phyloP scores from a whole-genome alignment of 2,888 invertebrate genomes.

The Pandemis heparana region DNA sequence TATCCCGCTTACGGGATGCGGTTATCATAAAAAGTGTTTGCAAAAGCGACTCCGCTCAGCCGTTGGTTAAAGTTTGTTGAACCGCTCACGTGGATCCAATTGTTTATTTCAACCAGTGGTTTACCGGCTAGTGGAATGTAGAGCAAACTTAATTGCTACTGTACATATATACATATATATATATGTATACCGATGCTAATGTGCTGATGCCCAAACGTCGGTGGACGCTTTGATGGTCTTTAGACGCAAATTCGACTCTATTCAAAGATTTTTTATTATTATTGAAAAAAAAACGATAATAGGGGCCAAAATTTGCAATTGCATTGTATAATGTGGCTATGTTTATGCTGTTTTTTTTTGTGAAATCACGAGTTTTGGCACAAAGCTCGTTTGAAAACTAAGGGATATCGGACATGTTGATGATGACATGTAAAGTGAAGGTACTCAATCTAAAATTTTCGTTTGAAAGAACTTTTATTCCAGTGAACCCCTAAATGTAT shows the following conservation, averaged over 20 bases:
- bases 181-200: too few species aligned
- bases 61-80: slow-evolving; percentile 37
- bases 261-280: too few species aligned
- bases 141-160: slow-evolving; percentile 6
- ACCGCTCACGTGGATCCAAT: slow-evolving; percentile 33
- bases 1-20: slow-evolving; percentile 32
- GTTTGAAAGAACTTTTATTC: too few species aligned
- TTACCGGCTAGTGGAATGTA: not conserved
- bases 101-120: slow-evolving; percentile 9
- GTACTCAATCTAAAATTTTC: too few species aligned
- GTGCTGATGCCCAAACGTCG: not conserved
- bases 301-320: not conserved
- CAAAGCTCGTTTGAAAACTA: too few species aligned
- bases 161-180: not conserved
- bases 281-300: too few species aligned
- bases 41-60: slow-evolving; percentile 16
- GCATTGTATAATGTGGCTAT: not conserved
- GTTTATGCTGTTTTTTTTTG: not conserved
- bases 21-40: slow-evolving; percentile 40
- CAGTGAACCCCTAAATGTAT: too few species aligned
- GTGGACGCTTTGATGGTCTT: too few species aligned
- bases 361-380: too few species aligned
- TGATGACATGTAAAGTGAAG: too few species aligned
- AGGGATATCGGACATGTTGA: too few species aligned
- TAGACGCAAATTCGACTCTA: too few species aligned